phyloP scores from a whole-genome alignment of 2,113 vertebrate genomes.

The Ciconia stormi region DNA sequence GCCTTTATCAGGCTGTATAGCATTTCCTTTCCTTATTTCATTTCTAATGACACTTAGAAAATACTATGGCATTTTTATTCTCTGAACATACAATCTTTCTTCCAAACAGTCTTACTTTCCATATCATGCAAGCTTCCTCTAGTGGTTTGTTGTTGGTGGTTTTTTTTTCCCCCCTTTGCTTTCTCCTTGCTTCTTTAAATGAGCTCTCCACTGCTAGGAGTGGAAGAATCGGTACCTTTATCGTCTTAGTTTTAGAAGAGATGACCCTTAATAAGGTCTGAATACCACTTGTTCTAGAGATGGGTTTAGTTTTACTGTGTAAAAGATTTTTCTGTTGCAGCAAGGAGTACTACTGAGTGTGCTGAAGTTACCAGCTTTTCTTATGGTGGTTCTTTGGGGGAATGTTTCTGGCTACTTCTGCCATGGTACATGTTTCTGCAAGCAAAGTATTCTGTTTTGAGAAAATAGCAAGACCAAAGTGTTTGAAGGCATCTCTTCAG shows the following conservation, averaged over 20 bases:
- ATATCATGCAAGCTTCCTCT: neutral
- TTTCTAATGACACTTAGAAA: neutral
- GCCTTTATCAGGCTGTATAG: neutral
- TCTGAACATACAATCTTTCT: neutral
- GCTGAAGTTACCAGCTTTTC: neutral
- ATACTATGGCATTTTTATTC: neutral
- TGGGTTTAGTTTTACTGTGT: neutral
- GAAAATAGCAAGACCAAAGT: neutral
- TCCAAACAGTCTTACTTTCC: neutral
- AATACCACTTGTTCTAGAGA: neutral
- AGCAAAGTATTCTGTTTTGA: neutral
- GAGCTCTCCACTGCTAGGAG: neutral
- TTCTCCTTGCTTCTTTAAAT: neutral
- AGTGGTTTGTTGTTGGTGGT: neutral
- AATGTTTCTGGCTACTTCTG: neutral
- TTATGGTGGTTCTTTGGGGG: neutral
- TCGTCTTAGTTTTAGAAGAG: neutral
- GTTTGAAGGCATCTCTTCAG: neutral
- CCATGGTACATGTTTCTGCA: neutral
- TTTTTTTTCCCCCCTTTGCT: neutral
- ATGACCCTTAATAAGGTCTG: neutral
- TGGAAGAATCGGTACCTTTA: neutral
- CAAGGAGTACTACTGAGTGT: neutral
- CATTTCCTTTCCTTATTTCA: neutral
- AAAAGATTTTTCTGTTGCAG: neutral